phyloP scores from a whole-genome alignment of 1,140 invertebrate species.

The Cherax quadricarinatus region DNA sequence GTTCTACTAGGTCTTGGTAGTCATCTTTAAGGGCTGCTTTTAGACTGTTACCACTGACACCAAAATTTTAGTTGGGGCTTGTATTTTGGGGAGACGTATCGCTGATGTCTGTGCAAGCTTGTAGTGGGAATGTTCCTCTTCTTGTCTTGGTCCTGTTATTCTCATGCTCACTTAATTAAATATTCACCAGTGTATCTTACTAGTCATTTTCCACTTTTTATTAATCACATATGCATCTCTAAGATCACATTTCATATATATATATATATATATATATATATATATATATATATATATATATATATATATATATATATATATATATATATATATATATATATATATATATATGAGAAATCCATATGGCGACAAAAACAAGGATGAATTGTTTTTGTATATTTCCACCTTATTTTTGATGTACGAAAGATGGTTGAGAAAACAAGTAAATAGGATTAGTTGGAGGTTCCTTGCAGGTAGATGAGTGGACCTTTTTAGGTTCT shows the following conservation, averaged over 20 bases:
- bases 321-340: slow-evolving; percentile 11
- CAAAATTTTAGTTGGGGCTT: slow-evolving; percentile 33
- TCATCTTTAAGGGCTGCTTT: not conserved
- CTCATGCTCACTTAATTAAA: not conserved
- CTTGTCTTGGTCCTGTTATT: not conserved
- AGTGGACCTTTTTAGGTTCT: no score
- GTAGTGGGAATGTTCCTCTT: not conserved
- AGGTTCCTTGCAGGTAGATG: no score
- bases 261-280: not conserved
- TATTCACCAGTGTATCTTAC: not conserved
- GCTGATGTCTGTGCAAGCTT: not conserved
- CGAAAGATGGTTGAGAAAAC: no score
- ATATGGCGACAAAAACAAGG: no score
- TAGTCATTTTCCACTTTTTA: not conserved
- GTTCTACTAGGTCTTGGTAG: slow-evolving; percentile 18
- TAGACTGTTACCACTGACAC: not conserved
- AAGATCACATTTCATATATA: not conserved
- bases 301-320: slow-evolving; percentile 4
- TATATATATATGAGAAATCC: no score
- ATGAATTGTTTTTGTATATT: no score
- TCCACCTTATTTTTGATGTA: no score
- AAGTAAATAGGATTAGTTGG: no score
- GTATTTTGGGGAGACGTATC: not conserved
- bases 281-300: slow-evolving; percentile 33
- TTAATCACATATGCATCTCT: not conserved